phyloP scores from a whole-genome alignment of 2,797 vertebrate genomes.

The Gymnopithys bicolor region DNA sequence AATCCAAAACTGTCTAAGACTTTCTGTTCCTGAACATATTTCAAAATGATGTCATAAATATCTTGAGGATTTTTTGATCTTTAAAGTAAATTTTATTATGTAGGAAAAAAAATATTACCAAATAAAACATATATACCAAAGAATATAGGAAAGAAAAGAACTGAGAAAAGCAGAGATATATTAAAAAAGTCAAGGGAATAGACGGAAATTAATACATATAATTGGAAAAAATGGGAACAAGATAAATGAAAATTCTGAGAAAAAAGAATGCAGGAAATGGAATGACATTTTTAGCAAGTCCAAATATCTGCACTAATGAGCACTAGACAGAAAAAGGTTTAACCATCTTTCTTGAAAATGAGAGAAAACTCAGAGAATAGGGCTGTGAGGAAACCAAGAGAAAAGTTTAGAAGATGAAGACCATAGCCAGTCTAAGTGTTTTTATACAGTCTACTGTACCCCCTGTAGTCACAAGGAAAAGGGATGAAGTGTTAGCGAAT shows the following conservation, averaged over 20 bases:
- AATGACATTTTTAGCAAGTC: not conserved
- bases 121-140: not conserved
- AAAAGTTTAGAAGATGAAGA: not conserved
- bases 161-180: not conserved
- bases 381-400: not conserved
- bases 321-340: not conserved
- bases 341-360: not conserved
- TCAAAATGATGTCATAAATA: fast-evolving
- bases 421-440: not conserved
- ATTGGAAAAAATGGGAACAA: not conserved
- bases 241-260: not conserved
- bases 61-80: not conserved
- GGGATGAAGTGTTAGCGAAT: not conserved
- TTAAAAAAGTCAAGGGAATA: not conserved
- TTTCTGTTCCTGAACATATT: not conserved
- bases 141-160: not conserved
- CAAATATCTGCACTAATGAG: not conserved
- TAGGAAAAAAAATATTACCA: not conserved
- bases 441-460: not conserved
- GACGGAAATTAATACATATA: not conserved
- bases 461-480: not conserved
- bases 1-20: not conserved
- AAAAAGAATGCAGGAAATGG: not conserved
- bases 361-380: not conserved
- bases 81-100: not conserved